Evolutionary conservation across 2,888 invertebrate genomes (phyloP), one percentile per base, ranked within the genome.

Genomic region (Drosophila colorata): DNA sequence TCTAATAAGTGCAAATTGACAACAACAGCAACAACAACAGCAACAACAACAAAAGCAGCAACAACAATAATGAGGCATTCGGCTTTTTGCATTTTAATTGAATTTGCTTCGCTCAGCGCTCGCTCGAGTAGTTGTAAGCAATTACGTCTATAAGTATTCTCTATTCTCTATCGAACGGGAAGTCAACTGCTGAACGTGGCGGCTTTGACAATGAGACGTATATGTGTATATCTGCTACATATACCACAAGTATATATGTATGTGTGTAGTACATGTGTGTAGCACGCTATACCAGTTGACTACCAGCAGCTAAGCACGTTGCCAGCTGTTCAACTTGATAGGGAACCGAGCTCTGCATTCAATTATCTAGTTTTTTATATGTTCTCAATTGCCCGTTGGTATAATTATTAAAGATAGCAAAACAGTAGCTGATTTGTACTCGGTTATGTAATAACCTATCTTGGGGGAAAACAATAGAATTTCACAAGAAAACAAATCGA

Each of bases 11-110:
- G 82, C 78, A 81, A 82, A 82, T 85, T 85, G 74, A 60, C 79
- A 71, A 60, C 68, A 57, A 35, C 53, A 60, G 46, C 65, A 71
- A 60, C 68, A 57, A 35, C 53, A 60, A 43, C 65, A 69, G 63
- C 11, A 56, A 53, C 35, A 65, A 43, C 23, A 46, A 33, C 25
- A 49, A 6, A 33, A 65, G 31, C 38, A 65, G 31, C 38, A 67
- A 48, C 25, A 44, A 23, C 47, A 43, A 51, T 25, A 60, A 31
- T 46, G 44, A 20, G 47, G 53, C 65, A 58, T 53, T 59, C 57
- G 61, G 64, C 63, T 74, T 78, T 78, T 80, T 87, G 87, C 81
- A 82, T 87, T 85, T 87, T 85, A 87, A 83, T 83, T 85, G 67
- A 81, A 87, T 78, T 40, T 58, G 69, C 28, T 28, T 28, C 28